Conservation (phyloP, 1,140 invertebrate species). For the Cephus cinctus region DNA sequence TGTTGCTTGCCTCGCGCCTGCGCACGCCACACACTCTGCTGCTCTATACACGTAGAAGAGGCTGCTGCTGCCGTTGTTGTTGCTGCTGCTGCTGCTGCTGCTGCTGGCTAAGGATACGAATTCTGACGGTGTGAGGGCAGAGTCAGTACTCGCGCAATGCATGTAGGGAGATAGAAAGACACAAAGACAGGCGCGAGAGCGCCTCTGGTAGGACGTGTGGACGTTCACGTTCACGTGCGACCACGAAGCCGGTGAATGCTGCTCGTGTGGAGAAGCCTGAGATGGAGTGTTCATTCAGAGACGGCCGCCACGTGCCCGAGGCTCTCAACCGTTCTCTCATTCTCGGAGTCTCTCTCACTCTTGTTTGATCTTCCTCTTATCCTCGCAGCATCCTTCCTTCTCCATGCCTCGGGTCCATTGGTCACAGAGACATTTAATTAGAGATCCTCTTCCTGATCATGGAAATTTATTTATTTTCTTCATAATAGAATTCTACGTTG, state of each 20-base stretch:
- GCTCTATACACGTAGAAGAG: slow-evolving; percentile 6
- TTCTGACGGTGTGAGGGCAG: no score
- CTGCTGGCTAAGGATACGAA: no score
- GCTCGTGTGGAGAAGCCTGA: no score
- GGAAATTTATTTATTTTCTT: no score
- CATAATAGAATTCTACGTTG: background rate
- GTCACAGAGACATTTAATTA: background rate
- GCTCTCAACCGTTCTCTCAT: slow-evolving; percentile 35
- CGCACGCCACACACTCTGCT: slow-evolving; percentile 21
- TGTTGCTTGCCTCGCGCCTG: slow-evolving; percentile 48
- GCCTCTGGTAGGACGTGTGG: slow-evolving; percentile 6
- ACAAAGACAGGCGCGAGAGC: no score
- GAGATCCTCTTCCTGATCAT: background rate
- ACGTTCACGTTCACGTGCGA: no score
- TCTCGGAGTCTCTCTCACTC: background rate
- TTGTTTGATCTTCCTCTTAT: background rate
- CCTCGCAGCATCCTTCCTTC: background rate
- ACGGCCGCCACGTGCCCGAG: slow-evolving; percentile 49
- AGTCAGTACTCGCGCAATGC: no score
- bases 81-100: no score
- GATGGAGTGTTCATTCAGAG: slow-evolving; percentile 49
- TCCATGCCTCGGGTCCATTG: background rate
- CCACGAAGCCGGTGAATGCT: no score
- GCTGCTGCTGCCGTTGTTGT: background rate
- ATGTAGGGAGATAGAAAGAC: no score